Conservation (phyloP, 53 echinoderm and acorn worm species). For the Paracentrotus lividus region DNA sequence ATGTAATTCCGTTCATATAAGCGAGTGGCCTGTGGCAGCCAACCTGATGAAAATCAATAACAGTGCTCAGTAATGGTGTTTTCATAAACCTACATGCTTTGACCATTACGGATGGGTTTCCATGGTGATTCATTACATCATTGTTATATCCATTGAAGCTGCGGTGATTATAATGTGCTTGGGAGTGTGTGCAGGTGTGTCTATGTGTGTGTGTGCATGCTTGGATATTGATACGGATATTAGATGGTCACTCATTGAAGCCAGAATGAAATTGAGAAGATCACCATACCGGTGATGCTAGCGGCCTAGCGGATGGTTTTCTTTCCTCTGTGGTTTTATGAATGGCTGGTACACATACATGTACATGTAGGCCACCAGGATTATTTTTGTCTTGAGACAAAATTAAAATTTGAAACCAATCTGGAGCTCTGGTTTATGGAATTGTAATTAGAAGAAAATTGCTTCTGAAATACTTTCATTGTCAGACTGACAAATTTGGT, state of each 20-base stretch:
- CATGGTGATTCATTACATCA: constrained; percentile 53
- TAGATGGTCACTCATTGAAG: not conserved
- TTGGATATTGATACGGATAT: not conserved
- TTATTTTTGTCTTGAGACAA: too few relatives aligned
- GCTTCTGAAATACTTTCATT: too few relatives aligned
- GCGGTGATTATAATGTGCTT: not conserved
- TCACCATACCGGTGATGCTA: not conserved
- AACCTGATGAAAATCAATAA: not conserved
- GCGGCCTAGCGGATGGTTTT: not conserved
- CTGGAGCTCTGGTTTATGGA: too few relatives aligned
- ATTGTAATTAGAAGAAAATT: too few relatives aligned
- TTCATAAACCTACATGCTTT: not conserved
- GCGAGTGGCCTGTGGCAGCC: not conserved
- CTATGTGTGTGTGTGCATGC: not conserved
- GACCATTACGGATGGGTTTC: constrained; percentile 29
- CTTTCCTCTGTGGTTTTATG: too few relatives aligned
- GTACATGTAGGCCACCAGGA: not conserved
- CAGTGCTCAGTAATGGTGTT: not conserved
- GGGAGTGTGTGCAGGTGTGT: not conserved
- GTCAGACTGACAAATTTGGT: too few relatives aligned
- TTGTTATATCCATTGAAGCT: not conserved
- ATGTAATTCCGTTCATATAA: not conserved
- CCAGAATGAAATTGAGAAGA: not conserved
- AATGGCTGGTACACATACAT: not conserved
- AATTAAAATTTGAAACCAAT: too few relatives aligned